Evolutionary conservation across 2,113 vertebrate genomes (phyloP).

Genomic region (Anthoscopus minutus): DNA sequence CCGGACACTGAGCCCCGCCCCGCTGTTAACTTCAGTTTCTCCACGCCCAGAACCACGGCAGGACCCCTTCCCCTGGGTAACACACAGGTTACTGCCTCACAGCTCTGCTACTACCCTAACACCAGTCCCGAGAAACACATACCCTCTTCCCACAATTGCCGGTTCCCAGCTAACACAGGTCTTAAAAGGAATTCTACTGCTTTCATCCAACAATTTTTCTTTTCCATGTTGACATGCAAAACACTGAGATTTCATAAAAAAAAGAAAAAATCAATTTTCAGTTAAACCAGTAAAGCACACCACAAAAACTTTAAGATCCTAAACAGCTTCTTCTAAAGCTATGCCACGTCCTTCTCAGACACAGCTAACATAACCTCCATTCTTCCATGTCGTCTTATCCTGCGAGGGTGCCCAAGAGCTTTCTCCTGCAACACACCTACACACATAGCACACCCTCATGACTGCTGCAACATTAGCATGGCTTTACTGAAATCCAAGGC

Average conservation of each 20-base stretch:
- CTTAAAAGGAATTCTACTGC: neutral
- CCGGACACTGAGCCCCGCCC: fast-evolving
- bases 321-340: neutral
- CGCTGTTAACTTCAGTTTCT: neutral
- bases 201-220: neutral
- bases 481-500: neutral
- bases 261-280: neutral
- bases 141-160: neutral
- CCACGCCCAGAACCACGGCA: neutral
- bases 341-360: neutral
- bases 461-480: neutral
- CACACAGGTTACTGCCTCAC: neutral
- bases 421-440: neutral
- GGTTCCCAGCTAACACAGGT: neutral
- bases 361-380: neutral
- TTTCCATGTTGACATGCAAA: neutral
- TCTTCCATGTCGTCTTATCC: neutral
- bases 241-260: neutral
- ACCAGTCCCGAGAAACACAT: neutral
- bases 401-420: neutral
- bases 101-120: neutral
- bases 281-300: neutral
- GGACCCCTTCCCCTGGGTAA: neutral
- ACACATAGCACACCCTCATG: fast-evolving
- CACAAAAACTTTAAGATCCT: neutral